These are phyloP conservation scores for Entomyzon cyanotis DNA, from an alignment of 2,113 vertebrate genomes.

Conservation along the genomic window DNA sequence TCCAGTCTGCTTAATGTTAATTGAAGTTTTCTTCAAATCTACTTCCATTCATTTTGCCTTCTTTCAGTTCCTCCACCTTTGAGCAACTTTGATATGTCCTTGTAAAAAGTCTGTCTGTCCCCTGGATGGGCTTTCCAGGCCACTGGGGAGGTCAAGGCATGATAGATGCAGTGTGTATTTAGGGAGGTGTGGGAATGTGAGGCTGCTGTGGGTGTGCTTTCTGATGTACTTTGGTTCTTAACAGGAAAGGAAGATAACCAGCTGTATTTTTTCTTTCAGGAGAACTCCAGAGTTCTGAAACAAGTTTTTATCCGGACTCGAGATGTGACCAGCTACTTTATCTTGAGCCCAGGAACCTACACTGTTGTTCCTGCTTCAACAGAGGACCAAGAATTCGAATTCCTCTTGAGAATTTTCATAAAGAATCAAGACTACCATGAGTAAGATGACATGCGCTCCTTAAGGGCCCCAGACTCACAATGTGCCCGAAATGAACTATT, in stretches of 20 bases:
- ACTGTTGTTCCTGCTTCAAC: neutral
- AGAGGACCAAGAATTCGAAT: constrained; percentile 27
- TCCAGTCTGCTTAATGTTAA: neutral
- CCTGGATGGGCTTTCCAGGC: neutral
- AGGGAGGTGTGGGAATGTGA: neutral
- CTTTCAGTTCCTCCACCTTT: neutral
- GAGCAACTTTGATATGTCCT: neutral
- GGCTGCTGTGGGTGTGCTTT: neutral
- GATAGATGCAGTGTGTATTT: neutral
- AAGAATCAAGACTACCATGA: constrained; percentile 29
- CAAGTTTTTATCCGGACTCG: neutral
- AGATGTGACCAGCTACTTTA: constrained; percentile 52
- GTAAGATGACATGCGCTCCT: constrained; percentile 38
- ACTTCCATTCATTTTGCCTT: neutral
- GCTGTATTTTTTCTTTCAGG: constrained; percentile 22
- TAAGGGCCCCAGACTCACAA: neutral
- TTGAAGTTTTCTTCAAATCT: neutral
- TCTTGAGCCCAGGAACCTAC: constrained; percentile 66
- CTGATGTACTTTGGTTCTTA: constrained; percentile 12
- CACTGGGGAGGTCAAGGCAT: neutral
- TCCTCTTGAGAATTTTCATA: constrained; percentile 72
- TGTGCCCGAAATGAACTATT: neutral
- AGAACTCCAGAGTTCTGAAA: neutral
- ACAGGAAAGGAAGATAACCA: neutral
- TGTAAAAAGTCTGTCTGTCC: neutral